These are phyloP conservation scores for Perca flavescens DNA, from an alignment of 2,113 vertebrate genomes.

Conservation along the genomic window DNA sequence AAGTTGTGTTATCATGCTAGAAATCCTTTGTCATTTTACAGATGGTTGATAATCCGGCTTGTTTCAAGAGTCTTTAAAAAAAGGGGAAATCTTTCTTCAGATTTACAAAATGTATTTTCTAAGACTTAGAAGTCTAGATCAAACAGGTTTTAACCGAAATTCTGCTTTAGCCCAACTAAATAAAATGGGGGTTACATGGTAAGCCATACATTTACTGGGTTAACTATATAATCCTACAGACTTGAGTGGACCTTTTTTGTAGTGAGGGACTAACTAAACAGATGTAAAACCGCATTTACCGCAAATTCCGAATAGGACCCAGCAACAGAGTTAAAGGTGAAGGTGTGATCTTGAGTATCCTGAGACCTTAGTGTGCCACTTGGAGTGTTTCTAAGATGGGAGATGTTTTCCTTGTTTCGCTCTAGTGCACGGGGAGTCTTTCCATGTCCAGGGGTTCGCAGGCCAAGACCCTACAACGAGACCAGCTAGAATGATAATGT, in stretches of 20 bases:
- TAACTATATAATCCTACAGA: background rate
- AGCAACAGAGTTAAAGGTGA: conserved; percentile 91
- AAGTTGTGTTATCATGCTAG: background rate
- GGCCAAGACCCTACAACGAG: conserved; percentile 69
- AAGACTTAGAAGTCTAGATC: background rate
- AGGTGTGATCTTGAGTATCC: conserved; percentile 87
- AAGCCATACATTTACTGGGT: background rate
- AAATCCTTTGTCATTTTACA: background rate
- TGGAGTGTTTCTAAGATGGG: conserved; percentile 84
- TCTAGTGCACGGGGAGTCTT: conserved; percentile 83
- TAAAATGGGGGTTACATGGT: background rate
- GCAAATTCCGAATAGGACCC: conserved; percentile 96
- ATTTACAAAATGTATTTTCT: background rate
- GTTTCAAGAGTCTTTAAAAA: background rate
- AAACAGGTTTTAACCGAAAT: background rate
- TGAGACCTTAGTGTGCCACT: conserved; percentile 86
- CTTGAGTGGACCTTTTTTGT: background rate
- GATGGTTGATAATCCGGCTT: too few species aligned
- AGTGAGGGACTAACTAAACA: conserved; percentile 32
- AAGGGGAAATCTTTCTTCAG: too few species aligned
- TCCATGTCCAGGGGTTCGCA: conserved; percentile 73
- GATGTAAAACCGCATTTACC: conserved; percentile 89
- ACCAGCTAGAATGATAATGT: conserved; percentile 12
- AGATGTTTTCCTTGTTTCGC: conserved; percentile 91
- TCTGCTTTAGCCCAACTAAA: background rate